Evolutionary conservation across 2,888 invertebrate genomes (phyloP), one percentile per base, ranked within the genome.

Genomic region (Amphipoea oculea): DNA sequence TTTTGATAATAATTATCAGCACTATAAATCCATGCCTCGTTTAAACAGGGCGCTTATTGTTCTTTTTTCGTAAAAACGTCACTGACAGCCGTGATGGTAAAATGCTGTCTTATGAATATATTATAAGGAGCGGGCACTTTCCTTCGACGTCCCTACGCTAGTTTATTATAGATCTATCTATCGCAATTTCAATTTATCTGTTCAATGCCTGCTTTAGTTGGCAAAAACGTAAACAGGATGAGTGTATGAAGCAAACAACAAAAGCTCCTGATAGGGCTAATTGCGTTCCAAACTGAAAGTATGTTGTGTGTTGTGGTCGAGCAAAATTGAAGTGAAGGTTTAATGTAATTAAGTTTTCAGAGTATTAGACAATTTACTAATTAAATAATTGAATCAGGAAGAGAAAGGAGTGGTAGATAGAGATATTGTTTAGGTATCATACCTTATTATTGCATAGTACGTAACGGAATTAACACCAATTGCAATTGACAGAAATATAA

Each of bases 51-150:
- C 71, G 42, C 62, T 74, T 74, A 78, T 75, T 86, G 75, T 82
- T 77, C 70, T 84, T 87, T 87, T 85, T 83, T 78, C 75, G 78
- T 79, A 79, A 78, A 86, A 87, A 82, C 75, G 76, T 82, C 83
- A 85, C 71, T 77, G 81, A 73, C 85, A 89, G 76, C 71, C 69
- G 73, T 87, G 79, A 89, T 87, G 79, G 87, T 80, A 82, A 86
- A 89, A 89, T 88, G 87, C 62, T 89, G 81, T 88, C 82, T 76
- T 86, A 89, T 88, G 83, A 85, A 89, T 89, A 85, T 83, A 77
- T 81, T 83, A 80, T 75, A 74, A 74, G 62, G 77, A 79, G 73
- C 75, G 66, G 75, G 78, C 82, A 82, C 74, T 82, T 81, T 85
- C 70, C 73, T 71, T 23, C 75, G 29, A 66, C 72, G 57, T 48